These are phyloP conservation scores for Xiphophorus couchianus DNA, from an alignment of 2,113 vertebrate genomes.

Conservation along the genomic window DNA sequence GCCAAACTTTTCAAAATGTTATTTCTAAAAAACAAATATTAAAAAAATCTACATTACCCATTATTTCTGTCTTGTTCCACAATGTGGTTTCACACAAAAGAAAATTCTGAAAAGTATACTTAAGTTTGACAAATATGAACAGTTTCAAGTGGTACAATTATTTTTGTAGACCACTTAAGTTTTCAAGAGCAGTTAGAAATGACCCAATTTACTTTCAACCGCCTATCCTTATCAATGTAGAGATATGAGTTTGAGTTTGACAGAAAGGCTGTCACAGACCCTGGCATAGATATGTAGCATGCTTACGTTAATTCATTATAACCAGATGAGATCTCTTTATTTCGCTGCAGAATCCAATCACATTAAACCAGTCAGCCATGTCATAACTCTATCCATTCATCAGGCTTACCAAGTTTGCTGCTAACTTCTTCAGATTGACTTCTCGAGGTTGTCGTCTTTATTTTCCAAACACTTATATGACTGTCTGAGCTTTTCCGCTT, in stretches of 20 bases:
- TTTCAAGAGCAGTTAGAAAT: too few species aligned
- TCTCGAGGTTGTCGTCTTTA: background rate
- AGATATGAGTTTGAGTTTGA: background rate
- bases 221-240: background rate
- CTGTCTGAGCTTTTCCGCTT: slow-evolving; percentile 20
- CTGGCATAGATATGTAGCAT: background rate
- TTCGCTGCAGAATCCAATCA: background rate
- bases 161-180: too few species aligned
- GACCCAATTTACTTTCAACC: too few species aligned
- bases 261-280: background rate
- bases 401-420: background rate
- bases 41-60: too few species aligned
- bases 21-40: too few species aligned
- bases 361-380: background rate
- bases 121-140: too few species aligned
- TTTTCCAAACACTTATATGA: background rate
- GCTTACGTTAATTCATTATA: background rate
- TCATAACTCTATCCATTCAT: background rate
- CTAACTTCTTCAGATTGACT: background rate
- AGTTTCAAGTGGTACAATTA: too few species aligned
- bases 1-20: too few species aligned
- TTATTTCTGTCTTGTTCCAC: too few species aligned
- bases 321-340: background rate
- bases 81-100: too few species aligned
- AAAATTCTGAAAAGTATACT: too few species aligned